Conservation (phyloP, 2,888 invertebrate genomes). For the Eristalinus sepulchralis region DNA sequence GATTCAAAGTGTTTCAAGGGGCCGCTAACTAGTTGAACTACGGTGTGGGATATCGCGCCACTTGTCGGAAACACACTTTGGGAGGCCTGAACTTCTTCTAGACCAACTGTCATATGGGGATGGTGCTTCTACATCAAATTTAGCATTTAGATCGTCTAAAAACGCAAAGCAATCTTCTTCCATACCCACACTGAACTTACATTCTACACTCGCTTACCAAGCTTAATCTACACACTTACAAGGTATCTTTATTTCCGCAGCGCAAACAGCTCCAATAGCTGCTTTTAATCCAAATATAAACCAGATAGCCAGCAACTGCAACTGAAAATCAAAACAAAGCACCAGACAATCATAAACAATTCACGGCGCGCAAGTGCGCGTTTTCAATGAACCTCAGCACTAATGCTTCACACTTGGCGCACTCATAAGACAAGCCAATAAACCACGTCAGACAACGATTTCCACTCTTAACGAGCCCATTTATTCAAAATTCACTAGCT, state of each 20-base stretch:
- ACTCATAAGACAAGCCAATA: not conserved
- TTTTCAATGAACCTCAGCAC: not conserved
- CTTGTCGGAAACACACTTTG: too few species aligned
- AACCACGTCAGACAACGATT: constrained; percentile 3
- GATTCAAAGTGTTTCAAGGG: too few species aligned
- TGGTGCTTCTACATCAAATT: too few species aligned
- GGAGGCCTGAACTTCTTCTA: too few species aligned
- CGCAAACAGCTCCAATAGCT: not conserved
- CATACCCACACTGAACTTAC: not conserved
- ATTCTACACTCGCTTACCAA: not conserved
- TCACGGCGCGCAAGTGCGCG: not conserved
- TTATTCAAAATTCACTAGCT: not conserved
- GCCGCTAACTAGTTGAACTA: too few species aligned
- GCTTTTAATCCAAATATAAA: not conserved
- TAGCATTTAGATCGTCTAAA: too few species aligned
- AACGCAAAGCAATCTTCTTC: not conserved
- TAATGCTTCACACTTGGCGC: not conserved
- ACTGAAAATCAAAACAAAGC: not conserved
- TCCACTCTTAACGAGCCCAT: not conserved
- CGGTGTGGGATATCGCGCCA: too few species aligned
- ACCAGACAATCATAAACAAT: not conserved
- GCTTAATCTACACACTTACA: not conserved
- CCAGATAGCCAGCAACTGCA: not conserved
- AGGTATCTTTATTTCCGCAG: not conserved
- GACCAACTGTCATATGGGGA: too few species aligned